Percentiles rank a stretch among this genome's conserved stretches.
Evolutionary conservation across 2,113 vertebrate species (phyloP).

Genomic region (Bufo bufo): DNA sequence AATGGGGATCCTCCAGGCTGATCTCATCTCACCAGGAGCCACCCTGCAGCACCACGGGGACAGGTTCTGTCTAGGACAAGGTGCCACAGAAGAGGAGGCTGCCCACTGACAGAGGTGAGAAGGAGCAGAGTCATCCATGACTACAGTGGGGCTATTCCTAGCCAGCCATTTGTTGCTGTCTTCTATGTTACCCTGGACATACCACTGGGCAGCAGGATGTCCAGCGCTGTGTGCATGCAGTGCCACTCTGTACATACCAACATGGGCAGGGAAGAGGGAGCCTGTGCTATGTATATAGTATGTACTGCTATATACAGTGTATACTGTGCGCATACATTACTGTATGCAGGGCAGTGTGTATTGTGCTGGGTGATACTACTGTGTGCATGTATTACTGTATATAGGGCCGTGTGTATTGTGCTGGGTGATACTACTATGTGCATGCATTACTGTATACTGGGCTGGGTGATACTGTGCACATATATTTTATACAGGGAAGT

Average conservation of each 20-base stretch:
- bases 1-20: conserved; percentile 14
- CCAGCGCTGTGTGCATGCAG: background rate
- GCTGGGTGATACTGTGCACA: too few relatives aligned
- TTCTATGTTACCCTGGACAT: background rate
- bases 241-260: background rate
- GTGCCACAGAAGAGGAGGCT: background rate
- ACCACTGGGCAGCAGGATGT: background rate
- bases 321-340: background rate
- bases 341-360: too few relatives aligned
- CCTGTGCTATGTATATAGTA: background rate
- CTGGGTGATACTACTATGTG: too few relatives aligned
- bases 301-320: background rate
- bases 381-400: too few relatives aligned
- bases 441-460: too few relatives aligned
- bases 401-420: too few relatives aligned
- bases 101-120: background rate
- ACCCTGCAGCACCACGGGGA: background rate
- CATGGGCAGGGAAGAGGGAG: background rate
- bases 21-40: conserved; percentile 4
- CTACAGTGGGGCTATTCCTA: background rate
- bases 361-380: too few relatives aligned
- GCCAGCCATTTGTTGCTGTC: conserved; percentile 43
- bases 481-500: too few relatives aligned
- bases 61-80: background rate
- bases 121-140: background rate